A percentile compares a stretch with the other conserved stretches of the same genome.
Evolutionary conservation across 2,888 invertebrate species (phyloP).

Genomic region (Tridacna gigas): DNA sequence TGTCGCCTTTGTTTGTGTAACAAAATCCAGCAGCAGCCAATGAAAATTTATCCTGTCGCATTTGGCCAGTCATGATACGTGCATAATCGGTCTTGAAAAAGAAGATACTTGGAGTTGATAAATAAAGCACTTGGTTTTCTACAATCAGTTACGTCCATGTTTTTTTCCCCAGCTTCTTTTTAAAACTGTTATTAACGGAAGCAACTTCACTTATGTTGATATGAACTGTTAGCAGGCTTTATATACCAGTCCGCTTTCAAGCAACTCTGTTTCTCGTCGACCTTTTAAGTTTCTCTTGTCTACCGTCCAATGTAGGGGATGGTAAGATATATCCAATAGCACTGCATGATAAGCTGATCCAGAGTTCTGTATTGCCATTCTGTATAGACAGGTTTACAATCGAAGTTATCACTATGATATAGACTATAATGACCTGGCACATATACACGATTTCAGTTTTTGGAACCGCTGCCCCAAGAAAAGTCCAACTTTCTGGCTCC

Average conservation of each 20-base stretch:
- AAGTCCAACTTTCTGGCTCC: conserved; percentile 35
- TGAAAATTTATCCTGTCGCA: not conserved
- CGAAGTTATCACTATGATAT: conserved; percentile 44
- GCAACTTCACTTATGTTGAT: not conserved
- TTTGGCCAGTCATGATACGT: conserved; percentile 16
- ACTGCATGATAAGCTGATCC: conserved; percentile 41
- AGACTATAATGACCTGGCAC: conserved; percentile 48
- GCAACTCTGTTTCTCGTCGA: conserved; percentile 1
- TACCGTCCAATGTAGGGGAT: conserved; percentile 19
- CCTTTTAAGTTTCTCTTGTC: not conserved
- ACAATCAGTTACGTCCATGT: not conserved
- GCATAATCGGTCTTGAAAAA: conserved; percentile 1
- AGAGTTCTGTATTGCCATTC: conserved; percentile 33
- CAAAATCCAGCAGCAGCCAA: conserved; percentile 5
- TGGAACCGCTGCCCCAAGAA: conserved; percentile 36
- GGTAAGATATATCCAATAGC: conserved; percentile 32
- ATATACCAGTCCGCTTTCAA: not conserved
- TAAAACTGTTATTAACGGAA: not conserved
- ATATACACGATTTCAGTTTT: conserved; percentile 54
- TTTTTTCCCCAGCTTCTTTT: not conserved
- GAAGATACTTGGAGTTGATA: not conserved
- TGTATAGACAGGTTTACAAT: conserved; percentile 44
- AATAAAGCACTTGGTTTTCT: not conserved
- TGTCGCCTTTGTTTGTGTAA: conserved; percentile 11
- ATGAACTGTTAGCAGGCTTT: no score